Percentiles rank a stretch among this genome's conserved stretches.
phyloP scores from a whole-genome alignment of 2,797 vertebrate genomes.

The Acrossocheilus wenchowensis region DNA sequence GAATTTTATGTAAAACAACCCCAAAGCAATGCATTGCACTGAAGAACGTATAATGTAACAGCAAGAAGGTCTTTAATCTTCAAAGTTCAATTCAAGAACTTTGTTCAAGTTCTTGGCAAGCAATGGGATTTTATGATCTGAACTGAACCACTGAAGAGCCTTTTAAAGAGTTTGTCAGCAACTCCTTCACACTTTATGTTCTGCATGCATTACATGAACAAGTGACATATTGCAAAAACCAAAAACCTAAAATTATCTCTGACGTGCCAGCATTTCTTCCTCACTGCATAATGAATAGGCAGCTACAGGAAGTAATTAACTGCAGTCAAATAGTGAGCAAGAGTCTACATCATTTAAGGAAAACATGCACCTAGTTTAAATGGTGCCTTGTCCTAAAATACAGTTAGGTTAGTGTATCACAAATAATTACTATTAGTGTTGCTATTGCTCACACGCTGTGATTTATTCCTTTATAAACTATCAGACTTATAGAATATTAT shows the following conservation, averaged over 20 bases:
- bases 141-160: neutral
- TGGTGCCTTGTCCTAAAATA: neutral
- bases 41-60: neutral
- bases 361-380: neutral
- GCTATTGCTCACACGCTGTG: neutral
- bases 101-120: neutral
- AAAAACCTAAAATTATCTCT: conserved; percentile 12
- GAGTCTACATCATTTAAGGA: neutral
- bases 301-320: conserved; percentile 16
- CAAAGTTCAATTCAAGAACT: neutral
- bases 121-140: neutral
- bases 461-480: neutral
- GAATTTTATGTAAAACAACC: neutral
- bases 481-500: neutral
- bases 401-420: neutral
- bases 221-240: neutral
- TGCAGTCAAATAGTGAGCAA: neutral
- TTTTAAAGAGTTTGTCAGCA: neutral
- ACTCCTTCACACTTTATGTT: neutral
- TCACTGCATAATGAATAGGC: conserved; percentile 5
- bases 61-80: neutral
- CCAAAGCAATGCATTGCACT: neutral
- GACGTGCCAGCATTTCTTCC: conserved; percentile 16
- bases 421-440: neutral
- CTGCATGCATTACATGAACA: neutral